These are phyloP conservation scores for Synergus laeviventris DNA, from an alignment of 2,888 invertebrate genomes.

Conservation along the genomic window DNA sequence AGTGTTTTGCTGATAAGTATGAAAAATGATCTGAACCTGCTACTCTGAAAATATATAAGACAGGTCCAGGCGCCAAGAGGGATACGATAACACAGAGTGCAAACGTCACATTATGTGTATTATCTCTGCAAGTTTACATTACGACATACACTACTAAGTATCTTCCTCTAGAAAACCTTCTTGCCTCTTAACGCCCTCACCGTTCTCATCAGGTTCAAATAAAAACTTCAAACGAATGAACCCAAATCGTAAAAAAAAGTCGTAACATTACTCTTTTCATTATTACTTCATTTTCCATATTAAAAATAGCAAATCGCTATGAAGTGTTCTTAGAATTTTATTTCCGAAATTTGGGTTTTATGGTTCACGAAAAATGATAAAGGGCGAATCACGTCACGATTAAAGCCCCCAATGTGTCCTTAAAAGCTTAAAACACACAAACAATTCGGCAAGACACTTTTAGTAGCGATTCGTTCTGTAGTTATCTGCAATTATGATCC, in stretches of 20 bases:
- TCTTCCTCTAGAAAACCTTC: neutral
- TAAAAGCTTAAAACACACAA: slow-evolving; percentile 38
- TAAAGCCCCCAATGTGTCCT: slow-evolving; percentile 23
- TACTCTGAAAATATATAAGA: slow-evolving; percentile 12
- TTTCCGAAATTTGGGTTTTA: neutral
- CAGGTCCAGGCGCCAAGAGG: slow-evolving; percentile 15
- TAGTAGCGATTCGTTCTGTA: slow-evolving; percentile 39
- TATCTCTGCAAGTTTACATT: slow-evolving; percentile 34
- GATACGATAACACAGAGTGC: slow-evolving; percentile 33
- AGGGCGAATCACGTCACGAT: neutral
- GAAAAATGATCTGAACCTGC: slow-evolving; percentile 9
- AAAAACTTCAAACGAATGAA: neutral
- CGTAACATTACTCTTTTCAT: too few relatives aligned
- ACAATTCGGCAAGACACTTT: slow-evolving; percentile 27
- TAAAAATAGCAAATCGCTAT: neutral
- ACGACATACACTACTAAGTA: slow-evolving; percentile 16
- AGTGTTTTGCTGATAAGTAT: slow-evolving; percentile 1
- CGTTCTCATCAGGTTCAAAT: neutral
- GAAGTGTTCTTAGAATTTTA: neutral
- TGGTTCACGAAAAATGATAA: slow-evolving; percentile 19
- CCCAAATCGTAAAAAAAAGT: too few relatives aligned
- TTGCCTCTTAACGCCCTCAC: neutral
- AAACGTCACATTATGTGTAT: slow-evolving; percentile 23
- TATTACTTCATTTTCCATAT: too few relatives aligned
- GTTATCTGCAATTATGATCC: slow-evolving; percentile 40